Percentiles rank a stretch among this genome's conserved stretches.
Conservation (phyloP, 1,140 invertebrate genomes). For the Vanessa tameamea region DNA sequence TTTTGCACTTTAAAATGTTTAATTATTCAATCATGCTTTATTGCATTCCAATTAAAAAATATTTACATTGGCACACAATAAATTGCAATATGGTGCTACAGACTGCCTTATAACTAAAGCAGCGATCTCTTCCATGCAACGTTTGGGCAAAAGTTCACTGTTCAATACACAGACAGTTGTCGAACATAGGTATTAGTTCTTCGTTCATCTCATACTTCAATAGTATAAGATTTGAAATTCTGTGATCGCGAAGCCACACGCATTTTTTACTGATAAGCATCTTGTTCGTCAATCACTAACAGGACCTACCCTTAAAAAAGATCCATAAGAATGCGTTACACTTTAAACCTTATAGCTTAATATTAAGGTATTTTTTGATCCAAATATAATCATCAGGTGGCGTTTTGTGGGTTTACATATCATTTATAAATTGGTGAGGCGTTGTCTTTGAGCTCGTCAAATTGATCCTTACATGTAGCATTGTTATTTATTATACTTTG, state of each 20-base stretch:
- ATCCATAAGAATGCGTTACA: slow-evolving; percentile 20
- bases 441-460: slow-evolving; percentile 42
- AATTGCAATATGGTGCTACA: too few species aligned
- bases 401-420: slow-evolving; percentile 44
- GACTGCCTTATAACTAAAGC: too few species aligned
- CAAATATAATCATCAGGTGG: slow-evolving; percentile 41
- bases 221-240: slow-evolving; percentile 52
- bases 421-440: slow-evolving; percentile 50
- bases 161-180: slow-evolving; percentile 7
- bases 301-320: slow-evolving; percentile 52
- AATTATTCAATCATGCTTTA: too few species aligned
- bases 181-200: slow-evolving; percentile 27
- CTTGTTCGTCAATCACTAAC: slow-evolving; percentile 63
- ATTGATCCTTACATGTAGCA: slow-evolving; percentile 26
- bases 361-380: slow-evolving; percentile 25
- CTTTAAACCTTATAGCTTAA: slow-evolving; percentile 11
- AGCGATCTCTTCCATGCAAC: too few species aligned
- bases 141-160: not conserved
- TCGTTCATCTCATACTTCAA: slow-evolving; percentile 50
- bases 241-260: slow-evolving; percentile 62
- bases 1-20: too few species aligned
- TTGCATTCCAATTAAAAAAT: too few species aligned
- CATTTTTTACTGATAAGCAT: slow-evolving; percentile 69
- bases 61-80: too few species aligned
- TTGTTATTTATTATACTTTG: not conserved